A percentile compares a stretch with the other conserved stretches of the same genome.
phyloP scores from a whole-genome alignment of 2,797 vertebrate species.

The Dendrocincla tyrannina region DNA sequence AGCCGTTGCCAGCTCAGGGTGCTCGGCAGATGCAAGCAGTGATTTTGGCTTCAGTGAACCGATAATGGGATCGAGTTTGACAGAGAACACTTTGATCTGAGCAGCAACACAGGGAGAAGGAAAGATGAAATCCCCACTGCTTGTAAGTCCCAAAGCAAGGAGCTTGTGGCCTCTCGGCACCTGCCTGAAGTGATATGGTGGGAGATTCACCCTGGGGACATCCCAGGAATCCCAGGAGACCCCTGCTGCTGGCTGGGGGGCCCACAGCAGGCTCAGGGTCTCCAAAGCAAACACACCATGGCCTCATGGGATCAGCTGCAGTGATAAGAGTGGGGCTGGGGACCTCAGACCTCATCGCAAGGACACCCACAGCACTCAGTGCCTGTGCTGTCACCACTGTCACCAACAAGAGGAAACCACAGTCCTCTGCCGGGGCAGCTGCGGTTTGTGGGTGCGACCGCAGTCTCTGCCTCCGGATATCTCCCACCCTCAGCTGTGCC shows the following conservation, averaged over 20 bases:
- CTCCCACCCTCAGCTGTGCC: background rate
- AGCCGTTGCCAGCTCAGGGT: background rate
- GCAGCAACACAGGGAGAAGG: background rate
- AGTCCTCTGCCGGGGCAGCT: background rate
- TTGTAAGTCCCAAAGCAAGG: background rate
- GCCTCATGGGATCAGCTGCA: background rate
- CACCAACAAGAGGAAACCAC: background rate
- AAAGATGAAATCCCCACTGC: background rate
- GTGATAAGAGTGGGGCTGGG: accelerated
- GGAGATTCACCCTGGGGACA: background rate
- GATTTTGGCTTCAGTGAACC: background rate
- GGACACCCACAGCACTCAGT: accelerated
- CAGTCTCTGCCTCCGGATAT: background rate
- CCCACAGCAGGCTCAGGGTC: background rate
- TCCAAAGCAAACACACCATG: accelerated
- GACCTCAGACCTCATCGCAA: background rate
- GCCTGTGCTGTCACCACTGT: background rate
- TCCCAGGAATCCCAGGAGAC: background rate
- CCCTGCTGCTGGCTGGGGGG: background rate
- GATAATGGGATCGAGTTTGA: background rate
- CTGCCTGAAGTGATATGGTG: accelerated
- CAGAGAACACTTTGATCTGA: background rate
- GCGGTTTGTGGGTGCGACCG: background rate
- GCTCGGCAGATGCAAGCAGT: background rate
- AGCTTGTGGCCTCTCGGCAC: accelerated